A percentile compares a stretch with the other conserved stretches of the same genome.
phyloP scores from a whole-genome alignment of 2,113 vertebrate species.

The Hiodon tergisus region DNA sequence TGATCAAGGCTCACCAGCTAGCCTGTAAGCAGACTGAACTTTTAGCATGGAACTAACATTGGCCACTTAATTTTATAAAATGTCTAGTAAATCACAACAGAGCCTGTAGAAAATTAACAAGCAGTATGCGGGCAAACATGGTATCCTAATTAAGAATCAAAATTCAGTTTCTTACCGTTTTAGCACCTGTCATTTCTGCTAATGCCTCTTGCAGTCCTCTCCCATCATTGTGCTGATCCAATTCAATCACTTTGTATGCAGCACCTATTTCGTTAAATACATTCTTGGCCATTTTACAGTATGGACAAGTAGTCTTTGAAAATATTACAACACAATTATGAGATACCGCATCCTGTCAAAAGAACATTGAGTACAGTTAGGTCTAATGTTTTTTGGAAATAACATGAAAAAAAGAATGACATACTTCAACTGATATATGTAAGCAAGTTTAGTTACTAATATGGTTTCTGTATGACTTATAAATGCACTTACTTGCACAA shows the following conservation, averaged over 20 bases:
- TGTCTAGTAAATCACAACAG: too few species aligned
- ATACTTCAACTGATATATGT: background rate
- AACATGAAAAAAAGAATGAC: background rate
- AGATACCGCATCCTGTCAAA: conserved; percentile 76
- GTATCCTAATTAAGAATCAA: too few species aligned
- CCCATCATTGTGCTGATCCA: conserved; percentile 77
- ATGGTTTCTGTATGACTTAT: background rate
- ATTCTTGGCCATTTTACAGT: conserved; percentile 87
- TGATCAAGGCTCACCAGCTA: too few species aligned
- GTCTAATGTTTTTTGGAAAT: background rate
- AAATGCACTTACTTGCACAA: conserved; percentile 51
- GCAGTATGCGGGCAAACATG: too few species aligned
- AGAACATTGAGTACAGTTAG: background rate
- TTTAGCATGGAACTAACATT: too few species aligned
- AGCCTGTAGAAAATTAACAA: too few species aligned
- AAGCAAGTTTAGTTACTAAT: background rate
- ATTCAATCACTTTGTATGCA: conserved; percentile 76
- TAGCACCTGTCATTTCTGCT: conserved; percentile 76
- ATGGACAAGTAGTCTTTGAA: conserved; percentile 86
- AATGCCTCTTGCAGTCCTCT: conserved; percentile 77
- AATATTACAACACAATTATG: conserved; percentile 91
- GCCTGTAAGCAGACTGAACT: too few species aligned
- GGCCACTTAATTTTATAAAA: too few species aligned
- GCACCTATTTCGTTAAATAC: conserved; percentile 80
- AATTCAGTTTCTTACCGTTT: conserved; percentile 69